Evolutionary conservation across 2,113 vertebrate species (phyloP).

Genomic region (Catharus minimus): DNA sequence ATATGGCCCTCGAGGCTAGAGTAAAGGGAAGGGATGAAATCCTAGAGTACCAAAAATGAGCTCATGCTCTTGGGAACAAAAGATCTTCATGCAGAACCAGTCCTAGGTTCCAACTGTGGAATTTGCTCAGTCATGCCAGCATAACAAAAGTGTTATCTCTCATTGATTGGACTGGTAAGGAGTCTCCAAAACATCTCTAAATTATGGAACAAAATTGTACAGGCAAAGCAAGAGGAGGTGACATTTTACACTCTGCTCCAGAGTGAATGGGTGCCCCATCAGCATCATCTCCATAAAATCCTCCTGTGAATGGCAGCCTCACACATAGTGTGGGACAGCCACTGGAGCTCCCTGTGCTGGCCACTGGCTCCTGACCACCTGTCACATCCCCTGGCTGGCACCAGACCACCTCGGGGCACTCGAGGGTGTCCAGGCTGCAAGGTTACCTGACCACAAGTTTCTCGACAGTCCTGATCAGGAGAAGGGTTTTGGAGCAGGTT

Average conservation of each 20-base stretch:
- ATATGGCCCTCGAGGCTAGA: neutral
- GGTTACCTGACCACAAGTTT: neutral
- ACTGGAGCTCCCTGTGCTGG: neutral
- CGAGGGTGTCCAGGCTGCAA: neutral
- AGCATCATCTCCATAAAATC: neutral
- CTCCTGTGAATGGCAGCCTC: neutral
- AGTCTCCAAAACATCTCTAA: neutral
- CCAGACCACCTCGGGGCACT: neutral
- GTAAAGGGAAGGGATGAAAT: neutral
- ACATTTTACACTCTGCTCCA: neutral
- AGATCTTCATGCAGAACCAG: neutral
- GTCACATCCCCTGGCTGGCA: neutral
- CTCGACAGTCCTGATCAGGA: neutral
- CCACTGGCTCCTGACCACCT: neutral
- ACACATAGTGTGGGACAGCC: neutral
- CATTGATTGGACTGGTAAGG: neutral
- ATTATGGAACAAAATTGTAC: neutral
- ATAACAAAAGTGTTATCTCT: neutral
- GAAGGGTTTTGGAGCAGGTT: constrained; percentile 4
- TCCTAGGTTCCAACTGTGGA: neutral
- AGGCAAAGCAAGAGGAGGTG: neutral
- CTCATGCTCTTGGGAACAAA: neutral
- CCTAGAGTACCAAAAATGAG: constrained; percentile 12
- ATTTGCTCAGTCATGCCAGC: neutral
- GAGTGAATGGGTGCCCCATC: accelerated